Evolutionary conservation across 2,888 invertebrate genomes (phyloP).

Genomic region (Parelbella ahira): DNA sequence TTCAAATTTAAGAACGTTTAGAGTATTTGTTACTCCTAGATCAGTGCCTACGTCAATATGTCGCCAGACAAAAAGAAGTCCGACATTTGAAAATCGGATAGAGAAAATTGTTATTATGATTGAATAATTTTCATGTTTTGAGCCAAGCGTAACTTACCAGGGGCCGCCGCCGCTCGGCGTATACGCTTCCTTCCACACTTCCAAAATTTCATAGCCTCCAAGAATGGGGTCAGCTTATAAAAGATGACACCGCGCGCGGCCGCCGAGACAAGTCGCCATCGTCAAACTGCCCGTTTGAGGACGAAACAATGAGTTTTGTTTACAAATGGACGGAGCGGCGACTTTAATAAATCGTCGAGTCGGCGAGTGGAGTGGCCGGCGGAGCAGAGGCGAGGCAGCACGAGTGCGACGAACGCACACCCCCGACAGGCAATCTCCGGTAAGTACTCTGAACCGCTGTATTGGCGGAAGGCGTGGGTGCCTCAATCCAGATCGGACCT

Average conservation of each 20-base stretch:
- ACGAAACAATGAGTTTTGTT: constrained; percentile 79
- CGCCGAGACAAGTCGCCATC: constrained; percentile 61
- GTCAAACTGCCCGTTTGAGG: constrained; percentile 64
- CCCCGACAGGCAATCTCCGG: constrained; percentile 54
- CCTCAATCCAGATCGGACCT: constrained; percentile 44
- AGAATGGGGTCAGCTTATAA: constrained; percentile 37
- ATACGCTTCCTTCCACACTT: constrained; percentile 61
- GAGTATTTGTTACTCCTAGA: no score
- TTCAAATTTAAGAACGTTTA: no score
- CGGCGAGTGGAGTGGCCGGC: constrained; percentile 55
- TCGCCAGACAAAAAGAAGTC: no score
- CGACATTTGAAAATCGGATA: no score
- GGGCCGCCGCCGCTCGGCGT: constrained; percentile 45
- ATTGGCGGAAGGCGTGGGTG: constrained; percentile 69
- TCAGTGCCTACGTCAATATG: no score
- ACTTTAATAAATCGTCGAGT: constrained; percentile 68
- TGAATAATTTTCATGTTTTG: no score
- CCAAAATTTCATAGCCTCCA: constrained; percentile 68
- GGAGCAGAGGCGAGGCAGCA: constrained; percentile 53
- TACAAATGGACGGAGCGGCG: constrained; percentile 67
- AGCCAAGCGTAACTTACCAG: constrained; percentile 45
- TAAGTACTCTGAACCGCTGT: constrained; percentile 37
- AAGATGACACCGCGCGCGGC: constrained; percentile 54
- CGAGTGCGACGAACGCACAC: constrained; percentile 60
- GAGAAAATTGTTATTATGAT: no score